A percentile compares a stretch with the other conserved stretches of the same genome.
phyloP scores from a whole-genome alignment of 2,888 invertebrate species.

The Eutolmus rufibarbis region DNA sequence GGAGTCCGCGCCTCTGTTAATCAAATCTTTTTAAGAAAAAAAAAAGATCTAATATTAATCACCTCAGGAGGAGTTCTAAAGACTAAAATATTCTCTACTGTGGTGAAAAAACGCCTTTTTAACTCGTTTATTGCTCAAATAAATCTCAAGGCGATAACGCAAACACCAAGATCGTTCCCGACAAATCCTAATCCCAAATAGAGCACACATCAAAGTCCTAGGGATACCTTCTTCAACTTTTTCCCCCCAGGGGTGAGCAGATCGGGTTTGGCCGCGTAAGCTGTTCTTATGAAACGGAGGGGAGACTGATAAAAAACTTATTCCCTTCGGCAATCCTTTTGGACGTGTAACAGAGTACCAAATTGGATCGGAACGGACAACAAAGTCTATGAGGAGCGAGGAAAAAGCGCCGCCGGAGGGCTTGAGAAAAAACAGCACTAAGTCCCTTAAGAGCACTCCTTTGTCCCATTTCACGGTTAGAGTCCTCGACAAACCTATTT shows the following conservation, averaged over 20 bases:
- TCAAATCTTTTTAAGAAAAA: neutral
- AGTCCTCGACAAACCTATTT: slow-evolving; percentile 29
- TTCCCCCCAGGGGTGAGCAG: neutral
- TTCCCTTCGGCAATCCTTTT: neutral
- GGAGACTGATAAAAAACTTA: neutral
- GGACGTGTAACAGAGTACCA: neutral
- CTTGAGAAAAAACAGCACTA: neutral
- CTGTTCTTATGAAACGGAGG: neutral
- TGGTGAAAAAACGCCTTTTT: neutral
- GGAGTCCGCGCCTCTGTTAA: neutral
- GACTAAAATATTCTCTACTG: neutral
- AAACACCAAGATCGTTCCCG: neutral
- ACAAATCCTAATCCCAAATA: neutral
- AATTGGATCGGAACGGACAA: slow-evolving; percentile 3
- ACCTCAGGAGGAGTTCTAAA: neutral
- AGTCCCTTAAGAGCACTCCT: neutral
- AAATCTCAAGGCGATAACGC: neutral
- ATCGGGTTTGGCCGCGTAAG: neutral
- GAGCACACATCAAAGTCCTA: neutral
- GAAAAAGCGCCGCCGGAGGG: neutral
- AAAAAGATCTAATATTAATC: neutral
- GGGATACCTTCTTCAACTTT: neutral
- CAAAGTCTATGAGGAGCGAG: neutral
- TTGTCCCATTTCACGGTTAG: slow-evolving; percentile 5
- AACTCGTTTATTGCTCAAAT: neutral